Evolutionary conservation across 2,888 invertebrate species (phyloP).

Genomic region (Xanthorhoe designata): DNA sequence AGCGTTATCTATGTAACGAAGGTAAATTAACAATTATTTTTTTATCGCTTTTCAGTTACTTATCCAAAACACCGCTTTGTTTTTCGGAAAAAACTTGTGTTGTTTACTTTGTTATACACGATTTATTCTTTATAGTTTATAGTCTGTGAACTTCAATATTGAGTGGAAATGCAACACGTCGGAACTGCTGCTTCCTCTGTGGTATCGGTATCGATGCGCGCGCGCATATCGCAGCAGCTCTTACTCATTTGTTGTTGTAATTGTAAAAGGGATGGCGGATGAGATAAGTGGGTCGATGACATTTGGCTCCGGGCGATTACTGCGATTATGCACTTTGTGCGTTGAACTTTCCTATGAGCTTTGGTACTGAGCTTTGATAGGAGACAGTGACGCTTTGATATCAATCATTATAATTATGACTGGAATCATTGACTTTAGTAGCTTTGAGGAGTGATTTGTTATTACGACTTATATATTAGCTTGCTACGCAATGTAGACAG

Average conservation of each 20-base stretch:
- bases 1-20: no score
- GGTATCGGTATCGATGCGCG: slow-evolving; percentile 72
- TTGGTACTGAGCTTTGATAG: slow-evolving; percentile 72
- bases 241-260: slow-evolving; percentile 86
- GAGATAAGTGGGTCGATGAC: slow-evolving; percentile 85
- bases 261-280: slow-evolving; percentile 86
- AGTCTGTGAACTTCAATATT: neutral
- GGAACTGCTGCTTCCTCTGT: slow-evolving; percentile 29
- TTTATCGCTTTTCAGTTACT: no score
- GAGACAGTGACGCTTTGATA: slow-evolving; percentile 45
- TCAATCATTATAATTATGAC: slow-evolving; percentile 35
- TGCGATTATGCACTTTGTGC: slow-evolving; percentile 85
- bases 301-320: slow-evolving; percentile 83
- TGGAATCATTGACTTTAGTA: slow-evolving; percentile 29
- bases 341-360: slow-evolving; percentile 81
- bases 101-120: no score
- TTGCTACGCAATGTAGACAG: neutral
- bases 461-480: slow-evolving; percentile 7
- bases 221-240: slow-evolving; percentile 79
- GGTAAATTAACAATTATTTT: no score
- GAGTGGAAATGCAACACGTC: slow-evolving; percentile 11
- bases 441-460: slow-evolving; percentile 29
- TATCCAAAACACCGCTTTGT: no score
- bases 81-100: no score
- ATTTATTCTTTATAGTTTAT: neutral